Percentiles rank a stretch among this genome's conserved stretches.
Conservation (phyloP, 2,113 vertebrate genomes). For the Periophthalmus modestus region DNA sequence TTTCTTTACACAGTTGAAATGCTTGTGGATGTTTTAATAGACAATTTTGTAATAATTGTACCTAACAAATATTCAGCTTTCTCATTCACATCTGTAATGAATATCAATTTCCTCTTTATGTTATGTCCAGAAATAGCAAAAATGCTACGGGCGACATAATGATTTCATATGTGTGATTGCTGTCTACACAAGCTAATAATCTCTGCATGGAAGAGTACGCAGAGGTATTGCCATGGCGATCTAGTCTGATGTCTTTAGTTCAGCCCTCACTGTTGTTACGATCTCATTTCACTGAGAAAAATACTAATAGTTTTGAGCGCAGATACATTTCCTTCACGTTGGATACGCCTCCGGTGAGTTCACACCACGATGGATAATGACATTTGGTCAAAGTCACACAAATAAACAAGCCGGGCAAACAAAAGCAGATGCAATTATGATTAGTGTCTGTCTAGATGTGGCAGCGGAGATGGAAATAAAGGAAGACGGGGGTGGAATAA, state of each 20-base stretch:
- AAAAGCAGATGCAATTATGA: constrained; percentile 10
- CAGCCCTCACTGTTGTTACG: neutral
- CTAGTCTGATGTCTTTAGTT: constrained; percentile 5
- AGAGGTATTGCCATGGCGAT: neutral
- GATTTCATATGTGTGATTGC: neutral
- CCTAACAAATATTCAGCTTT: neutral
- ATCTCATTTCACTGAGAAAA: neutral
- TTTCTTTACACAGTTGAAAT: no score
- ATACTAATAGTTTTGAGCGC: constrained; percentile 2
- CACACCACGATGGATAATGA: constrained; percentile 6
- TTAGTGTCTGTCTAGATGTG: neutral
- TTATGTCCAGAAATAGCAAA: neutral
- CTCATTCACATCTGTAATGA: neutral
- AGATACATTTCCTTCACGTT: constrained; percentile 5
- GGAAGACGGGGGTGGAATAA: constrained; percentile 9
- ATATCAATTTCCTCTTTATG: neutral
- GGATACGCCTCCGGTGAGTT: constrained; percentile 5
- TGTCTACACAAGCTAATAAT: neutral
- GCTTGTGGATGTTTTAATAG: no score
- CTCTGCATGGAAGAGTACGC: neutral
- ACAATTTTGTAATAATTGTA: neutral
- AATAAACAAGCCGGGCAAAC: constrained; percentile 4
- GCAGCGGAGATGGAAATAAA: neutral
- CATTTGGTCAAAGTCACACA: constrained; percentile 11
- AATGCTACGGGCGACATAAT: neutral